Conservation (phyloP, 2,888 invertebrate species). For the Meghimatium bilineatum region DNA sequence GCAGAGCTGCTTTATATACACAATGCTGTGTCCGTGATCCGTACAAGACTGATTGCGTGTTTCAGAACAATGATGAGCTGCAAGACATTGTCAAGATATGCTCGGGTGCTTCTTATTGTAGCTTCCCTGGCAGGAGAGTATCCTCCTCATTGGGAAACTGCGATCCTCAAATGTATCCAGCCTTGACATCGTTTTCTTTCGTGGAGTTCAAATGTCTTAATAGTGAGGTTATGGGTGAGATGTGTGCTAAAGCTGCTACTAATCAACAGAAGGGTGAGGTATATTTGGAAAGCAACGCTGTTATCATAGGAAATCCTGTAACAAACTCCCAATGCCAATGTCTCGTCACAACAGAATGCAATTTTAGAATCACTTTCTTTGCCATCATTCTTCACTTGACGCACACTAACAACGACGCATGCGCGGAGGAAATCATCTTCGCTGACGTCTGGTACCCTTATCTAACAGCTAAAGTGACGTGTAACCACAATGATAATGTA, state of each 20-base stretch:
- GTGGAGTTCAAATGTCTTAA: not conserved
- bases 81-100: not conserved
- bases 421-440: no score
- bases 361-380: not conserved
- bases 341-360: not conserved
- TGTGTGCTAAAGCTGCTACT: not conserved
- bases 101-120: not conserved
- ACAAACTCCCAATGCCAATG: not conserved
- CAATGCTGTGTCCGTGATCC: not conserved
- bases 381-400: not conserved
- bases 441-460: no score
- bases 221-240: not conserved
- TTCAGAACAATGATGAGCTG: slow-evolving; percentile 7
- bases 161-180: not conserved
- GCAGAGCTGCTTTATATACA: not conserved
- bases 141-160: not conserved
- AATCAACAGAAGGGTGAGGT: not conserved
- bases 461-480: no score
- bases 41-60: not conserved
- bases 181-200: slow-evolving; percentile 10
- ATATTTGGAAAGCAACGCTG: not conserved
- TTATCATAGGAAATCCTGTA: not conserved
- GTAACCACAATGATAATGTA: no score
- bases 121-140: not conserved
- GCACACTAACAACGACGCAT: no score